Conservation (phyloP, 2,797 vertebrate genomes). For the Peromyscus aztecus region DNA sequence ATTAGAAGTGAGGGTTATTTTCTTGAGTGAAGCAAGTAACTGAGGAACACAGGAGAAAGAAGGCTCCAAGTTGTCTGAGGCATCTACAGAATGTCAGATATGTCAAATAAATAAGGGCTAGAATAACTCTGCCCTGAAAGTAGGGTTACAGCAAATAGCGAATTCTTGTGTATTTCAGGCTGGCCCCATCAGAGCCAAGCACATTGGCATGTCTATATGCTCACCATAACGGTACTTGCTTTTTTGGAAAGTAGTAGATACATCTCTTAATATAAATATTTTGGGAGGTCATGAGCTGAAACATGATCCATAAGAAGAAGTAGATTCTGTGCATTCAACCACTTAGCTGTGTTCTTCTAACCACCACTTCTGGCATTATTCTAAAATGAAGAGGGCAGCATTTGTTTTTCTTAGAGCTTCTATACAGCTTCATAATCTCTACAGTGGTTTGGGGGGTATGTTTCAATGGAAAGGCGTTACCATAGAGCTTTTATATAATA, state of each 20-base stretch:
- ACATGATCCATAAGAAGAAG: slow-evolving; percentile 36
- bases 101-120: not conserved
- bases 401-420: slow-evolving; percentile 66
- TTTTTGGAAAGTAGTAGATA: slow-evolving; percentile 73
- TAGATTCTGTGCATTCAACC: not conserved
- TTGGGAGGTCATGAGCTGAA: slow-evolving; percentile 66
- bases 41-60: not conserved
- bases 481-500: slow-evolving; percentile 28
- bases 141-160: not conserved
- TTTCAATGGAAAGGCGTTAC: slow-evolving; percentile 46
- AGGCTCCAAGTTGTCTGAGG: not conserved
- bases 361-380: slow-evolving; percentile 66
- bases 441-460: slow-evolving; percentile 54
- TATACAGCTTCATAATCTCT: slow-evolving; percentile 62
- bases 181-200: slow-evolving; percentile 25
- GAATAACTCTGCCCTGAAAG: not conserved
- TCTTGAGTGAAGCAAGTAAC: not conserved
- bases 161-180: not conserved
- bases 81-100: not conserved
- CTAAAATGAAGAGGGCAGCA: slow-evolving; percentile 61
- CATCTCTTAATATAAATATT: slow-evolving; percentile 64
- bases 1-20: not conserved
- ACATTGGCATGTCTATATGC: slow-evolving; percentile 46
- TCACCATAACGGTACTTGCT: slow-evolving; percentile 52
- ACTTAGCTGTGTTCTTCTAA: slow-evolving; percentile 59